phyloP scores from a whole-genome alignment of 2,888 invertebrate species.

The Stegana nigrithorax region DNA sequence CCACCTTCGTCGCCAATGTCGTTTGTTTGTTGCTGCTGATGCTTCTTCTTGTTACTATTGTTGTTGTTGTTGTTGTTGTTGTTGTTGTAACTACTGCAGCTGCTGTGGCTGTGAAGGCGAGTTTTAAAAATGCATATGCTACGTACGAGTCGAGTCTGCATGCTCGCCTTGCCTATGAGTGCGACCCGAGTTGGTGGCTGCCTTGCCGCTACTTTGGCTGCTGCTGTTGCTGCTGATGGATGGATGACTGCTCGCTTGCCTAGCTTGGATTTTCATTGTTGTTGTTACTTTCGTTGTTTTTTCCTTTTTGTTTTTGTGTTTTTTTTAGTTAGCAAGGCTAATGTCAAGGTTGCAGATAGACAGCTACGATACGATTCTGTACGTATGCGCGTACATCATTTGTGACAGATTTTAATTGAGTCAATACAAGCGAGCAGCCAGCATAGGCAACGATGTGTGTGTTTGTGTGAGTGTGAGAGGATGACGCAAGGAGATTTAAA shows the following conservation, averaged over 20 bases:
- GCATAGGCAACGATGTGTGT: background rate
- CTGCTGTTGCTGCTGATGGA: slow-evolving; percentile 1
- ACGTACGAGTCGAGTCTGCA: too few relatives aligned
- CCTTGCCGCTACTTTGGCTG: background rate
- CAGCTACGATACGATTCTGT: background rate
- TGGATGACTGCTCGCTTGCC: slow-evolving; percentile 5
- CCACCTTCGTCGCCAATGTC: too few relatives aligned
- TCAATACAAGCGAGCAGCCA: background rate
- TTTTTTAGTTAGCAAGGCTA: slow-evolving; percentile 45
- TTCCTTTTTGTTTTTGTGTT: too few relatives aligned
- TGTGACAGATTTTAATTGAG: slow-evolving; percentile 7
- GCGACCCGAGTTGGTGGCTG: background rate
- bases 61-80: background rate
- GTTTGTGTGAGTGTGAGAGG: background rate
- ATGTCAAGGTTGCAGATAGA: slow-evolving; percentile 44
- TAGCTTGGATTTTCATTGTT: background rate
- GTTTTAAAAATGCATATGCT: background rate
- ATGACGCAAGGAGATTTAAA: background rate
- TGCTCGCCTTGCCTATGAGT: background rate
- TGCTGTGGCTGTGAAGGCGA: too few relatives aligned
- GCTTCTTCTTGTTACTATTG: too few relatives aligned
- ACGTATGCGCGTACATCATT: background rate
- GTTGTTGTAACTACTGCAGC: too few relatives aligned
- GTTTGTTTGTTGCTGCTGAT: too few relatives aligned
- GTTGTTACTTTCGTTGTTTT: too few relatives aligned